phyloP scores from a whole-genome alignment of 2,888 invertebrate genomes.

The Chymomyza procnemis region DNA sequence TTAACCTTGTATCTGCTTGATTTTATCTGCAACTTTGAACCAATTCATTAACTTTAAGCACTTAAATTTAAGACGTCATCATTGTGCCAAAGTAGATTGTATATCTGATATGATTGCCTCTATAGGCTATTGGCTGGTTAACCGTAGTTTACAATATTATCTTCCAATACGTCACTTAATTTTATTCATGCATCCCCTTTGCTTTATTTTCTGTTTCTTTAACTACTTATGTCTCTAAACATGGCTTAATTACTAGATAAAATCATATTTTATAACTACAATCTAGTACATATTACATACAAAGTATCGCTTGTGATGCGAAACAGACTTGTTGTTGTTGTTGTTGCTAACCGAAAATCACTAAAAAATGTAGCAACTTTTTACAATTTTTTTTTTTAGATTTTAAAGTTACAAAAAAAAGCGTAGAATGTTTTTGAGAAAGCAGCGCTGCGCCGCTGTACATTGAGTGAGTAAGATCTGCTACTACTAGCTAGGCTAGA shows the following conservation, averaged over 20 bases:
- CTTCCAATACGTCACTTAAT: no score
- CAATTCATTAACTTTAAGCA: no score
- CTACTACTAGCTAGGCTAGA: slow-evolving; percentile 17
- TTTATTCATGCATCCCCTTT: background rate
- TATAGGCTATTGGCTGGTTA: no score
- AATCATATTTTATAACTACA: slow-evolving; percentile 22
- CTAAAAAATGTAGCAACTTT: slow-evolving; percentile 21
- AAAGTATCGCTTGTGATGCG: slow-evolving; percentile 64
- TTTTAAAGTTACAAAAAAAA: background rate
- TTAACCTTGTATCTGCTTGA: no score
- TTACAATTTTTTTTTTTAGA: background rate
- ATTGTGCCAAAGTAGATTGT: no score
- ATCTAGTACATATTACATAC: slow-evolving; percentile 23
- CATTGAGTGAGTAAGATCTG: no score
- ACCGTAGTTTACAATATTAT: no score
- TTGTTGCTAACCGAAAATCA: background rate
- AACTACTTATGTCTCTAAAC: slow-evolving; percentile 34
- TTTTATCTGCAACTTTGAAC: no score
- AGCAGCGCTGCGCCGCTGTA: no score
- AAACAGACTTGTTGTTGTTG: slow-evolving; percentile 31
- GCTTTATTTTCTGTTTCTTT: slow-evolving; percentile 57
- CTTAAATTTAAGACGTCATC: no score
- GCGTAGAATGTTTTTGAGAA: background rate
- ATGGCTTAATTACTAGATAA: background rate
- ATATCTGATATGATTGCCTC: no score